phyloP scores from a whole-genome alignment of 1,140 invertebrate species.

The Arion vulgaris region DNA sequence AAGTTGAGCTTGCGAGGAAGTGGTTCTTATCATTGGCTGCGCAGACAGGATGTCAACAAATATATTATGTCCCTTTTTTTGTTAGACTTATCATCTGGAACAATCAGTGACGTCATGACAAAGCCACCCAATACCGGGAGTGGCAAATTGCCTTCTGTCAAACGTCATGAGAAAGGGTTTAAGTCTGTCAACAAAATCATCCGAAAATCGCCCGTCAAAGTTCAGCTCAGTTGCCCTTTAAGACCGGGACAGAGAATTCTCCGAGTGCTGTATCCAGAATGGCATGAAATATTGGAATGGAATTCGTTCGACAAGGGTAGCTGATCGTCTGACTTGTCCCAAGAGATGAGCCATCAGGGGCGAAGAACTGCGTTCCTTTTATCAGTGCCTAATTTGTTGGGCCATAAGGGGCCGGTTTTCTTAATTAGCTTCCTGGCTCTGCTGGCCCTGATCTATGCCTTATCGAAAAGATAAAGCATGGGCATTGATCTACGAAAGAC shows the following conservation, averaged over 20 bases:
- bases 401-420: constrained; percentile 35
- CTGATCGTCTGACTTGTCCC: background rate
- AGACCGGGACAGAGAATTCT: background rate
- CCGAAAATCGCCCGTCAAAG: constrained; percentile 15
- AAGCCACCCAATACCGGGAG: background rate
- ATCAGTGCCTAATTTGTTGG: constrained; percentile 39
- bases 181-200: constrained; percentile 35
- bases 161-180: background rate
- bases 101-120: constrained; percentile 23
- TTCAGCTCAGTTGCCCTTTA: constrained; percentile 12
- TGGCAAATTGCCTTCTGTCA: constrained; percentile 37
- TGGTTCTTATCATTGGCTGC: background rate
- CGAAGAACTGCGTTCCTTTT: constrained; percentile 25
- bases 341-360: constrained; percentile 8
- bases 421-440: constrained; percentile 32
- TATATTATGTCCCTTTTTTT: background rate
- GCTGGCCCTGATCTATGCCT: constrained; percentile 16
- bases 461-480: constrained; percentile 32
- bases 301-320: constrained; percentile 17
- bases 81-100: constrained; percentile 11
- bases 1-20: background rate
- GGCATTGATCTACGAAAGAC: constrained; percentile 2
- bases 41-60: background rate
- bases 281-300: constrained; percentile 37
- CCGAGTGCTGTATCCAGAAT: background rate